phyloP scores from a whole-genome alignment of 2,888 invertebrate species.

The Euzophera pinguis region DNA sequence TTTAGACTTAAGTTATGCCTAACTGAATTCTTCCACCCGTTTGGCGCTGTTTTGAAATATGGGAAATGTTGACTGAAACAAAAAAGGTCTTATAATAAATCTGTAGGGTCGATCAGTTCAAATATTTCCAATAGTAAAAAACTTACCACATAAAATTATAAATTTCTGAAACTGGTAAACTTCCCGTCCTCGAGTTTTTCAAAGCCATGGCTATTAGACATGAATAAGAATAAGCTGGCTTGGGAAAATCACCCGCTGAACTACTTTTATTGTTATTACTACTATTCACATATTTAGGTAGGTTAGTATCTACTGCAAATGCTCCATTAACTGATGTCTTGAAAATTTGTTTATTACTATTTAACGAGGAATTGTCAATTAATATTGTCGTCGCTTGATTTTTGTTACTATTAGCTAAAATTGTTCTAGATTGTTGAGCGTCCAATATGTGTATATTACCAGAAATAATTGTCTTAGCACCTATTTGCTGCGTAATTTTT shows the following conservation, averaged over 20 bases:
- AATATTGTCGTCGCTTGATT: slow-evolving; percentile 72
- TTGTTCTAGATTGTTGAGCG: slow-evolving; percentile 72
- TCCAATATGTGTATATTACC: slow-evolving; percentile 77
- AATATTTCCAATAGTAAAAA: background rate
- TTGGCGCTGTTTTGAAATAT: slow-evolving; percentile 98
- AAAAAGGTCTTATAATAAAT: no score
- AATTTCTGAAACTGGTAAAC: slow-evolving; percentile 98
- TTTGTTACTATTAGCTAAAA: slow-evolving; percentile 69
- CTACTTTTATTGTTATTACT: slow-evolving; percentile 56
- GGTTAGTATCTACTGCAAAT: slow-evolving; percentile 63
- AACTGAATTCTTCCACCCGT: slow-evolving; percentile 99
- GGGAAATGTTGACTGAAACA: slow-evolving; percentile 96
- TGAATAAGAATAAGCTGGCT: slow-evolving; percentile 98
- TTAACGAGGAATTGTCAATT: slow-evolving; percentile 71
- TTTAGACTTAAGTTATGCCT: slow-evolving; percentile 98
- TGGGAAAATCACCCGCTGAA: slow-evolving; percentile 86
- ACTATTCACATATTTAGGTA: slow-evolving; percentile 62
- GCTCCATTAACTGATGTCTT: slow-evolving; percentile 66
- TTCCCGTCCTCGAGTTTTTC: slow-evolving; percentile 96
- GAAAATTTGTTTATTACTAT: slow-evolving; percentile 70
- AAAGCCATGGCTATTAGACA: slow-evolving; percentile 98
- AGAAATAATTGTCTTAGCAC: slow-evolving; percentile 74
- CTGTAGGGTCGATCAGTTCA: background rate
- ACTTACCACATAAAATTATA: slow-evolving; percentile 99
- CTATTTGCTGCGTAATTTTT: slow-evolving; percentile 65